phyloP scores from a whole-genome alignment of 2,888 invertebrate species.

The Anorthoa munda region DNA sequence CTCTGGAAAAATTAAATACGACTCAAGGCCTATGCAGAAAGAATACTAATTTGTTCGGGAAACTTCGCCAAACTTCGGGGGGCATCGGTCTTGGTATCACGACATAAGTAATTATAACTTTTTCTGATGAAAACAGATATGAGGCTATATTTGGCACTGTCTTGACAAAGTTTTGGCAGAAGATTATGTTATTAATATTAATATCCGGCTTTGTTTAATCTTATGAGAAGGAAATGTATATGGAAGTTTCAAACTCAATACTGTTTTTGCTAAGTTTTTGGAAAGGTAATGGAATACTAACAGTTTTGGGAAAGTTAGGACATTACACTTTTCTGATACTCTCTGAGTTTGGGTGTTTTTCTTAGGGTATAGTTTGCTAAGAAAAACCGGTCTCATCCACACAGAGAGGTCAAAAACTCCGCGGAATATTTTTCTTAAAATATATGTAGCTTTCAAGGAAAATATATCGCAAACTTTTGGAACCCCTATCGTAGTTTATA shows the following conservation, averaged over 20 bases:
- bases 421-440: too few species aligned
- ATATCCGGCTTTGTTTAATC: constrained; percentile 30
- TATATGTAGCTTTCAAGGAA: too few species aligned
- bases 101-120: constrained; percentile 59
- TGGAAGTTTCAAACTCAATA: constrained; percentile 7
- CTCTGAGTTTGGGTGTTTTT: too few species aligned
- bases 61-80: constrained; percentile 32
- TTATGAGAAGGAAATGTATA: constrained; percentile 4
- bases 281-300: neutral
- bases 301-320: neutral
- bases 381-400: too few species aligned
- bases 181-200: constrained; percentile 46
- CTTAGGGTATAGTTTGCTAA: too few species aligned
- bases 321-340: too few species aligned
- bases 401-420: too few species aligned
- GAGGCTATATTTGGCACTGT: constrained; percentile 23
- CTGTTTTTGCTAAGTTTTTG: neutral
- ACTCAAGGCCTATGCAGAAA: constrained; percentile 13
- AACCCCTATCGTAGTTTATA: too few species aligned
- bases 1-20: constrained; percentile 41
- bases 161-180: constrained; percentile 17
- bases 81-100: constrained; percentile 35
- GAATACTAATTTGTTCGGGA: constrained; percentile 57
- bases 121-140: constrained; percentile 28
- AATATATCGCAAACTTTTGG: too few species aligned